Base-by-base conservation (phyloP, 2,113 vertebrate genomes). In the Gasterosteus aculeatus region DNA sequence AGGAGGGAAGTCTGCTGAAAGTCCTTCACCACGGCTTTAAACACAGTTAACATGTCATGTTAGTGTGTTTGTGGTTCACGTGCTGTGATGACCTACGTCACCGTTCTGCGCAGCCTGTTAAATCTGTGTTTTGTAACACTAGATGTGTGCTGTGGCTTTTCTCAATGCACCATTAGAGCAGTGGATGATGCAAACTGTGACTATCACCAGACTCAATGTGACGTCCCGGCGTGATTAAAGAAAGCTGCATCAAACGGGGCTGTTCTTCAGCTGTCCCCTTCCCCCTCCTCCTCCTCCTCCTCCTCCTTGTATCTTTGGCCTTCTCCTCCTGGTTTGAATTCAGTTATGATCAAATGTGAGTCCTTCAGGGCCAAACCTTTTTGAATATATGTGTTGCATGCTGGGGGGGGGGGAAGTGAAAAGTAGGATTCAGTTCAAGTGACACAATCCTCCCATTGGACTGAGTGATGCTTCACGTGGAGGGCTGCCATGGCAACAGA, bases 401-500 rank as follows among this genome's bases (percentile, higher is more conserved):
- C 41, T 16, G 60, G 59, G 53, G 38, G 12, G 12, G 19, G 44
- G n/a, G 10, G 79, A n/a, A 26, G 22, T 26, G 22, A 64, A 72
- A 62, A 83, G 81, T 81, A 81, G 77, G 42, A 82, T 81, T 72
- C 15, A 44, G 56, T 69, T 70, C 7, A 33, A 46, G 49, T 73
- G 81, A 78, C 75, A 75, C 35, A 72, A 33, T 69, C 69, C 41
- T 79, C 46, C 59, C 69, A 15, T 22, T 65, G 7, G 49, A 77
- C 12, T 47, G 56, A 42, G 11, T 16, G 60, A 60, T 51, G 63
- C 64, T 46, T 81, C 59, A 65, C 69, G 46, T 59, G 62, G 26
- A 59, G 51, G 0, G 65, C 5, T 66, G 80, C 59, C 11, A 60
- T 56, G 35, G 71, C 15, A 66, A 72, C 65, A 54, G 19, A 58